Evolutionary conservation across 2,113 vertebrate species (phyloP).

Genomic region (Indri indri): DNA sequence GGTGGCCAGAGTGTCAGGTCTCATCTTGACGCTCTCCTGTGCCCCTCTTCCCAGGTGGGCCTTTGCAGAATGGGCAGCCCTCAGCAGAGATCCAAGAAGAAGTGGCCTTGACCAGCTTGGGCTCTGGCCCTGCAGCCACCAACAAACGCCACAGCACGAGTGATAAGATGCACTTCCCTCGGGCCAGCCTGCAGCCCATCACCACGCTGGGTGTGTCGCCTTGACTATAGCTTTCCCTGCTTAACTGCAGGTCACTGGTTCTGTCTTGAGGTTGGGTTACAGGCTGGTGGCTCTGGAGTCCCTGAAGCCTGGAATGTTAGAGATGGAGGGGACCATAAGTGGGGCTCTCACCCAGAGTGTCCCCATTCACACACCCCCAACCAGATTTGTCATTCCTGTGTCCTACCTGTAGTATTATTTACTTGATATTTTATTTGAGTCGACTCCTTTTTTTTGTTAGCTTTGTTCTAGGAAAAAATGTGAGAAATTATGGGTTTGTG

Average conservation of each 20-base stretch:
- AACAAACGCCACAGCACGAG: conserved; percentile 93
- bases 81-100: conserved; percentile 96
- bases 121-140: conserved; percentile 82
- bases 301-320: not conserved
- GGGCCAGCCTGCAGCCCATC: conserved; percentile 93
- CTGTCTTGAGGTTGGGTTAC: not conserved
- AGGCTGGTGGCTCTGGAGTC: not conserved
- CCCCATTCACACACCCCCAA: not conserved
- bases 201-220: conserved; percentile 92
- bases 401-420: not conserved
- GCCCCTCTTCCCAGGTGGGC: conserved; percentile 84
- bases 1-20: not conserved
- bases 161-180: conserved; percentile 93
- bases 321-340: not conserved
- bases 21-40: not conserved
- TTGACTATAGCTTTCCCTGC: not conserved
- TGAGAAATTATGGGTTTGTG: not conserved
- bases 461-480: not conserved
- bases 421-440: not conserved
- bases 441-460: not conserved
- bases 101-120: conserved; percentile 92
- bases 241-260: rapidly evolving
- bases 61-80: conserved; percentile 94
- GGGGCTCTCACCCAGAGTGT: not conserved
- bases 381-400: not conserved